Conservation (phyloP, 1,140 invertebrate genomes). For the Chrysoperla carnea region DNA sequence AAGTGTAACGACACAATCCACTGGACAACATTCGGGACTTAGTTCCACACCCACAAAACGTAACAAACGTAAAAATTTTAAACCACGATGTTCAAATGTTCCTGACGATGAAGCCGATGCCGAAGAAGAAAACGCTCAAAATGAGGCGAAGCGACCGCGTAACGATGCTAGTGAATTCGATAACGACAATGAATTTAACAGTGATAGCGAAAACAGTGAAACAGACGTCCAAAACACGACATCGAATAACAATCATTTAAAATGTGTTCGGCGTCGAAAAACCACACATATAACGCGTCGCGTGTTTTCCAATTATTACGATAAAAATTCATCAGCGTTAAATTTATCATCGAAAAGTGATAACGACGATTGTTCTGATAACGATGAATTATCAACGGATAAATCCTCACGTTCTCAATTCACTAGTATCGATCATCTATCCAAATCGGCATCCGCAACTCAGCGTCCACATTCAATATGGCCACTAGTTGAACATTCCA, state of each 20-base stretch:
- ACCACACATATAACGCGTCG: background rate
- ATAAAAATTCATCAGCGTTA: background rate
- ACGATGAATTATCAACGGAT: constrained; percentile 4
- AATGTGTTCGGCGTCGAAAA: background rate
- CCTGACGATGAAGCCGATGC: constrained; percentile 23
- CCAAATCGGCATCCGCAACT: constrained; percentile 16
- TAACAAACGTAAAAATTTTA: constrained; percentile 50
- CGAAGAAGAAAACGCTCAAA: constrained; percentile 17
- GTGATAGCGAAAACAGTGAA: constrained; percentile 9
- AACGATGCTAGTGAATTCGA: constrained; percentile 12
- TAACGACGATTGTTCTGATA: background rate
- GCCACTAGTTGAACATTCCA: background rate
- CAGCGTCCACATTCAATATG: background rate
- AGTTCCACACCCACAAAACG: constrained; percentile 25
- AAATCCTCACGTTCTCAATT: constrained; percentile 4
- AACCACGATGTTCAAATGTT: constrained; percentile 38
- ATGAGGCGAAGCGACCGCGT: constrained; percentile 12
- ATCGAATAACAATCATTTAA: constrained; percentile 2
- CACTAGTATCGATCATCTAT: constrained; percentile 18
- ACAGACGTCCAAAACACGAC: constrained; percentile 6
- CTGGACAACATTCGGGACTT: background rate
- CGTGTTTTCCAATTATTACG: background rate
- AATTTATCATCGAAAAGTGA: background rate
- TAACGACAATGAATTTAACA: constrained; percentile 9
- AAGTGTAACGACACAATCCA: no score